These are phyloP conservation scores for Zaprionus bogoriensis DNA, from an alignment of 2,888 invertebrate genomes.

Conservation along the genomic window DNA sequence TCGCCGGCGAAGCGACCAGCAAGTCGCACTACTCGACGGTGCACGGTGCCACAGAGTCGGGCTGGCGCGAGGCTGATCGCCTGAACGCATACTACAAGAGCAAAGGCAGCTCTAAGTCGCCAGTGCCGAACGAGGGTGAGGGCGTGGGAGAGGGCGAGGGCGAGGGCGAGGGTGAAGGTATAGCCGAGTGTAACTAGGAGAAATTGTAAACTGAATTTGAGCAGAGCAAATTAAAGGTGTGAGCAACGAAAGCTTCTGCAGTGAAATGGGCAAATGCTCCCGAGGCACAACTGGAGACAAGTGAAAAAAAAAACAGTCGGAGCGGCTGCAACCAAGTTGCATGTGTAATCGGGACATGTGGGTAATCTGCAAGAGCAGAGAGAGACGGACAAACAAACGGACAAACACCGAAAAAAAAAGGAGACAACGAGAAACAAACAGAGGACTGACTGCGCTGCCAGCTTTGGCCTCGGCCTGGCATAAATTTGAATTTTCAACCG, in stretches of 20 bases:
- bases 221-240: no score
- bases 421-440: background rate
- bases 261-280: no score
- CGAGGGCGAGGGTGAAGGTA: no score
- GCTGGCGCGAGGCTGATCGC: constrained; percentile 88
- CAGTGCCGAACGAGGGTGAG: no score
- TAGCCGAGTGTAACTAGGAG: no score
- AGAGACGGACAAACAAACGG: constrained; percentile 33
- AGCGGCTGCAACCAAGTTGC: constrained; percentile 63
- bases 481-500: constrained; percentile 69
- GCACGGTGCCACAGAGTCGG: constrained; percentile 89
- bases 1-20: constrained; percentile 88
- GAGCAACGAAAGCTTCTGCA: no score
- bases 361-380: constrained; percentile 42
- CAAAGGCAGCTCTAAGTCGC: background rate
- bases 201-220: background rate
- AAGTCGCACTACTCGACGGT: constrained; percentile 86
- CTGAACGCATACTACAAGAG: constrained; percentile 81
- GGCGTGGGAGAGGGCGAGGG: no score
- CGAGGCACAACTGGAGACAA: no score
- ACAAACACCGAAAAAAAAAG: constrained; percentile 40
- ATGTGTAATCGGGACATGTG: constrained; percentile 45
- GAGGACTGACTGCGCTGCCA: constrained; percentile 28
- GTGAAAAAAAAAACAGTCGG: no score
- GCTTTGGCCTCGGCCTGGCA: constrained; percentile 51